Evolutionary conservation across 1,140 invertebrate species (phyloP), one percentile per base, ranked within the genome.

Genomic region (Acromyrmex charruanus): DNA sequence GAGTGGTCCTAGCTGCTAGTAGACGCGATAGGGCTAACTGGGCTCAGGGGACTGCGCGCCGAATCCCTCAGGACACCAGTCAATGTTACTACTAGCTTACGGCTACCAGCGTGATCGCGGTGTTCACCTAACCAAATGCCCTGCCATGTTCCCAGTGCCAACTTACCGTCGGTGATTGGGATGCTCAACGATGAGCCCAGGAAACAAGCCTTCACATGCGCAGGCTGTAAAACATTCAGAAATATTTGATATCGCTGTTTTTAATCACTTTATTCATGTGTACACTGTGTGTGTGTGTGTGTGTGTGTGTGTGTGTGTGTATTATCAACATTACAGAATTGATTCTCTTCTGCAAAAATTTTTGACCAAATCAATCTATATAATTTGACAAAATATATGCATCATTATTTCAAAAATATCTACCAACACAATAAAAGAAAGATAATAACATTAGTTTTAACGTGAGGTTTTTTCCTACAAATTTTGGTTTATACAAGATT

Each of bases 101-200:
- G 96, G 92, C 98, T 98, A 87, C 98, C 98, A 91, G 98, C 99
- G 93, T 98, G 97, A 96, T 99, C 98, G 92, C 99, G 97, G 95
- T 99, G 99, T 96, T 99, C 99, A 96, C 99, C 99, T 85, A 99
- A 96, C 99, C 99, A 99, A 87, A 99, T 97, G 77, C 99, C 99
- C 96, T 99, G 99, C 99, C 99, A 99, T 90, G 98, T 99, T 77
- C 99, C 99, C 88, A 99, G 96, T 92, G 98, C 99, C 89, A 99
- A 96, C 95, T 99, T 98, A 75, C 99, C 99, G 93, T 99, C 98
- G 85, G 98, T 99, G 93, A 99, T 99, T 89, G 99, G 99, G 93
- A 99, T 98, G 93, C 98, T 99, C 91, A 99, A 96, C 88, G 98
- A 99, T 80, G 98, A 99, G 88, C 99, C 99, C 89, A 99, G 96